phyloP scores from a whole-genome alignment of 1,140 invertebrate genomes.

The Gryllus bimaculatus region DNA sequence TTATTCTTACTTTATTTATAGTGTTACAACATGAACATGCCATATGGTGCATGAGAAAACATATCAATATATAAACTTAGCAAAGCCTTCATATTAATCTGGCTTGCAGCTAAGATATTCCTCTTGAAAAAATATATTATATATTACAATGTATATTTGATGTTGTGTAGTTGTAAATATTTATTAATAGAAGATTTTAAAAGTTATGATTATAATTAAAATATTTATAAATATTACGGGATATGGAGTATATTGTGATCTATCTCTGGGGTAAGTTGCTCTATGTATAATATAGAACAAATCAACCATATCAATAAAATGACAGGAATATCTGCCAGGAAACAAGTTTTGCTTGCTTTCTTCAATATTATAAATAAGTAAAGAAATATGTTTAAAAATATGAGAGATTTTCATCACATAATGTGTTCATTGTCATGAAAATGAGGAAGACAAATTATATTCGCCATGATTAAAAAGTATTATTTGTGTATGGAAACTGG shows the following conservation, averaged over 20 bases:
- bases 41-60: neutral
- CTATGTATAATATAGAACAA: conserved; percentile 1
- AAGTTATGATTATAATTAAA: neutral
- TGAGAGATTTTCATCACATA: neutral
- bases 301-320: conserved; percentile 6
- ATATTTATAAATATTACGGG: conserved; percentile 6
- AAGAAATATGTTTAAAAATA: conserved; percentile 2
- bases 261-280: neutral
- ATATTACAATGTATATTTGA: conserved; percentile 6
- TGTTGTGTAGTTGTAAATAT: conserved; percentile 5
- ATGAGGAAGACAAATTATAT: neutral
- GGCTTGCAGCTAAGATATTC: neutral
- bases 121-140: conserved; percentile 1
- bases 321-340: conserved; percentile 3
- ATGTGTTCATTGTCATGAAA: conserved; percentile 5
- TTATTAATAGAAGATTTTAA: conserved; percentile 6
- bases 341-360: conserved; percentile 4
- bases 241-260: conserved; percentile 5
- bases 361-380: conserved; percentile 2
- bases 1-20: conserved; percentile 6
- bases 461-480: neutral
- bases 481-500: neutral
- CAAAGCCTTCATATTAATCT: conserved; percentile 5
- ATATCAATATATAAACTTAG: conserved; percentile 1
- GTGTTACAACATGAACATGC: conserved; percentile 1